Evolutionary conservation across 2,888 invertebrate genomes (phyloP).

Genomic region (Dasysyrphus tricinctus): DNA sequence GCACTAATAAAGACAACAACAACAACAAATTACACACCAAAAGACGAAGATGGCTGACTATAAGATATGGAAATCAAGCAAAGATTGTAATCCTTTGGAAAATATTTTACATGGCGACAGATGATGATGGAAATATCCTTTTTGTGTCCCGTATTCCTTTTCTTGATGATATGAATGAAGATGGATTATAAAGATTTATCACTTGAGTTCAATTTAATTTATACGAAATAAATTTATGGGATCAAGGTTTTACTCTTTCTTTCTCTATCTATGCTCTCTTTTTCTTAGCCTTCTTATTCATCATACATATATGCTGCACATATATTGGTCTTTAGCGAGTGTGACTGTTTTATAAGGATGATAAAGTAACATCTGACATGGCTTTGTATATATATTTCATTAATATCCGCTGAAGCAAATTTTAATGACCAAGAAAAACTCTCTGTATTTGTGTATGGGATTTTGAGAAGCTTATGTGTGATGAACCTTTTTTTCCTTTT

Average conservation of each 20-base stretch:
- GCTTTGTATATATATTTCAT: slow-evolving; percentile 55
- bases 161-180: slow-evolving; percentile 73
- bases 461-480: slow-evolving; percentile 11
- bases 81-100: slow-evolving; percentile 75
- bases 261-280: neutral
- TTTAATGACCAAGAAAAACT: slow-evolving; percentile 58
- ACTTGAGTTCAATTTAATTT: slow-evolving; percentile 75
- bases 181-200: slow-evolving; percentile 76
- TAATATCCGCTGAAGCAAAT: slow-evolving; percentile 72
- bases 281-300: neutral
- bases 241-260: slow-evolving; percentile 30
- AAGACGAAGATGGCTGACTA: slow-evolving; percentile 33
- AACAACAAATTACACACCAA: slow-evolving; percentile 30
- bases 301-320: neutral
- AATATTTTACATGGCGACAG: slow-evolving; percentile 72
- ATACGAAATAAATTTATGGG: slow-evolving; percentile 66
- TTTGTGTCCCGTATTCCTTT: slow-evolving; percentile 43
- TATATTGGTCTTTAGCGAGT: slow-evolving; percentile 29
- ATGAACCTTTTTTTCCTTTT: slow-evolving; percentile 36
- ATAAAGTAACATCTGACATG: slow-evolving; percentile 15
- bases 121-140: slow-evolving; percentile 73
- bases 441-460: slow-evolving; percentile 8
- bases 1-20: slow-evolving; percentile 23
- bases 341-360: slow-evolving; percentile 30
- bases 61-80: slow-evolving; percentile 70